Conservation (phyloP, 2,113 vertebrate genomes). For the Lates calcarifer region DNA sequence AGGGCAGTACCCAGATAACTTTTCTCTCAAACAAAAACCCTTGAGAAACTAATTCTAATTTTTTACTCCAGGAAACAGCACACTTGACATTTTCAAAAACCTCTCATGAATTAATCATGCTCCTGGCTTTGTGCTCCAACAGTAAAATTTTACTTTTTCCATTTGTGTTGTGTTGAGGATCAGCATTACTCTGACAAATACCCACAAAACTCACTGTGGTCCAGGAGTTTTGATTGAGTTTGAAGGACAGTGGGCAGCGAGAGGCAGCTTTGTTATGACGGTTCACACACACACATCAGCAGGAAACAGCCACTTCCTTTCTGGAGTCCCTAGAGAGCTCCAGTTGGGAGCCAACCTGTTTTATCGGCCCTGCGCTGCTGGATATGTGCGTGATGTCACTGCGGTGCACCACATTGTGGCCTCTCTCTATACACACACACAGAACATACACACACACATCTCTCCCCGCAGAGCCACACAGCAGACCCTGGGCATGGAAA, state of each 20-base stretch:
- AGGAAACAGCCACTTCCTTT: conserved; percentile 84
- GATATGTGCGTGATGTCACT: conserved; percentile 65
- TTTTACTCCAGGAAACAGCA: conserved; percentile 5
- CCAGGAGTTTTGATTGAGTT: conserved; percentile 40
- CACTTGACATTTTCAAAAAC: neutral
- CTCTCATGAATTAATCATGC: neutral
- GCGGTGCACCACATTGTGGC: conserved; percentile 40
- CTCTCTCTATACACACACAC: conserved; percentile 34
- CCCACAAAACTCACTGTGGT: neutral
- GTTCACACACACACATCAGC: conserved; percentile 73
- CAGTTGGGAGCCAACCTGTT: conserved; percentile 47
- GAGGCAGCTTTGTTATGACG: conserved; percentile 70
- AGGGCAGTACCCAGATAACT: conserved; percentile 16
- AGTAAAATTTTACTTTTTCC: conserved; percentile 7
- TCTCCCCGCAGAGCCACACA: conserved; percentile 26
- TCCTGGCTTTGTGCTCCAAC: conserved; percentile 8
- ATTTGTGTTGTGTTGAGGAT: conserved; percentile 37
- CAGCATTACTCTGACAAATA: conserved; percentile 14
- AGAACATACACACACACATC: conserved; percentile 17
- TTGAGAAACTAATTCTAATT: conserved; percentile 20
- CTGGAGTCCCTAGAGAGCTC: conserved; percentile 44
- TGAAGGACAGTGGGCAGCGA: conserved; percentile 56
- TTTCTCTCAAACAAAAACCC: conserved; percentile 19
- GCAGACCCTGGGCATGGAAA: conserved; percentile 48
- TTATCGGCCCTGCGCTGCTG: conserved; percentile 51